Evolutionary conservation across 2,113 vertebrate genomes (phyloP).

Genomic region (Megaleporinus macrocephalus): DNA sequence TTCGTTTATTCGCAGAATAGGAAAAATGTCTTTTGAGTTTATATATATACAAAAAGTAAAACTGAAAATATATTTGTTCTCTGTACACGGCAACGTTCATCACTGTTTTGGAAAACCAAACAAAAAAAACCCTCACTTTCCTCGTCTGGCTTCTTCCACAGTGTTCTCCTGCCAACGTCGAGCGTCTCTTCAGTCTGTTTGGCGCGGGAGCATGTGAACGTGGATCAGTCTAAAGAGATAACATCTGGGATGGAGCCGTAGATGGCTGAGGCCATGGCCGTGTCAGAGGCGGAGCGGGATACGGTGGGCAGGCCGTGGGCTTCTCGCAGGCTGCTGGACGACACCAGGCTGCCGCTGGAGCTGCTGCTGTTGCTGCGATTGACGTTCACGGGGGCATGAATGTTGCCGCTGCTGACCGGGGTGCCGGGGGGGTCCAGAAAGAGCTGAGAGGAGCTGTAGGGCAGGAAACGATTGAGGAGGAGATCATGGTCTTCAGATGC

Average conservation of each 20-base stretch:
- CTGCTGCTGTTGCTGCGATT: constrained; percentile 86
- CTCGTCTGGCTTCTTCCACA: constrained; percentile 72
- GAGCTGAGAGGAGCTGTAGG: constrained; percentile 93
- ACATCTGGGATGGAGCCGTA: constrained; percentile 96
- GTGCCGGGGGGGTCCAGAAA: constrained; percentile 92
- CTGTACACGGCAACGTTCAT: constrained; percentile 88
- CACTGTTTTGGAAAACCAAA: constrained; percentile 71
- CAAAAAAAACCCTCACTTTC: constrained; percentile 63
- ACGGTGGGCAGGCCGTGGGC: constrained; percentile 80
- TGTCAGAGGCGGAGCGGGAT: constrained; percentile 80
- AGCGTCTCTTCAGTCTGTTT: constrained; percentile 43
- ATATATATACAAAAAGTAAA: constrained; percentile 98
- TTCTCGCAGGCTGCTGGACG: constrained; percentile 90
- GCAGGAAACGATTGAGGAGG: constrained; percentile 91
- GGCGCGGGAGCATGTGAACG: neutral
- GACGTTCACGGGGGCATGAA: constrained; percentile 82
- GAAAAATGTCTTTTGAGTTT: constrained; percentile 46
- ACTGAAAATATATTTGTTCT: constrained; percentile 99
- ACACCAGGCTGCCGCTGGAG: constrained; percentile 90
- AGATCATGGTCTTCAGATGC: constrained; percentile 94
- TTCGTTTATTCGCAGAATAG: constrained; percentile 38
- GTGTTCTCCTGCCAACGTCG: constrained; percentile 41
- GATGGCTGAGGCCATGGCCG: constrained; percentile 84
- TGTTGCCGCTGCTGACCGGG: constrained; percentile 79
- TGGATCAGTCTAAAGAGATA: constrained; percentile 93